These are phyloP conservation scores for Rutilus rutilus DNA, from an alignment of 2,113 vertebrate species.

Conservation along the genomic window DNA sequence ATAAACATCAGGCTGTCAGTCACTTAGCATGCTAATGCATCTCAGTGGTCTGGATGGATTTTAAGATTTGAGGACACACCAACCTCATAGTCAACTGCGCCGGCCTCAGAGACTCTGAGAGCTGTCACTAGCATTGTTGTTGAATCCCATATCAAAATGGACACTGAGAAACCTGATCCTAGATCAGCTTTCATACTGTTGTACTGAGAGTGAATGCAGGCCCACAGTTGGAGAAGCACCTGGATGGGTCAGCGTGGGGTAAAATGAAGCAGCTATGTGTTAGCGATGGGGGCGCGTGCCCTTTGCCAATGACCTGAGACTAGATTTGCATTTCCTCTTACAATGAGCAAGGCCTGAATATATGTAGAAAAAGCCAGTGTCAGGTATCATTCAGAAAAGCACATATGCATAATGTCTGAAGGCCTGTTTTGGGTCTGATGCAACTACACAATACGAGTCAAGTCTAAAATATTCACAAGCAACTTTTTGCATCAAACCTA, in stretches of 20 bases:
- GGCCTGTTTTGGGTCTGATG: neutral
- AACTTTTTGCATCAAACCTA: neutral
- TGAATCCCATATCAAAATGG: constrained; percentile 23
- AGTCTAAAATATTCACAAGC: neutral
- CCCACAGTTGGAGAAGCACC: constrained; percentile 20
- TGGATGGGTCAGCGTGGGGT: constrained; percentile 33
- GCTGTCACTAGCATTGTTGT: constrained; percentile 23
- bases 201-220: constrained; percentile 31
- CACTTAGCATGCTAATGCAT: constrained; percentile 56
- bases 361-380: constrained; percentile 8
- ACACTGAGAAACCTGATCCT: constrained; percentile 34
- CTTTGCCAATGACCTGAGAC: constrained; percentile 42
- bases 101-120: constrained; percentile 18
- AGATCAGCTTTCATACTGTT: constrained; percentile 52
- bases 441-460: neutral
- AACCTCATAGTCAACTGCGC: constrained; percentile 29
- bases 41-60: constrained; percentile 15
- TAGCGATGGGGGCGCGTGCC: constrained; percentile 23
- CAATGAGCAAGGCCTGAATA: constrained; percentile 9
- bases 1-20: constrained; percentile 54
- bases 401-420: neutral
- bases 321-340: constrained; percentile 35
- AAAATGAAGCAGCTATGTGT: constrained; percentile 24
- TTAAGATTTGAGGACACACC: constrained; percentile 14
- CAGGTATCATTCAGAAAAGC: constrained; percentile 22